phyloP scores from a whole-genome alignment of 2,888 invertebrate genomes.

The Netelia melanura region DNA sequence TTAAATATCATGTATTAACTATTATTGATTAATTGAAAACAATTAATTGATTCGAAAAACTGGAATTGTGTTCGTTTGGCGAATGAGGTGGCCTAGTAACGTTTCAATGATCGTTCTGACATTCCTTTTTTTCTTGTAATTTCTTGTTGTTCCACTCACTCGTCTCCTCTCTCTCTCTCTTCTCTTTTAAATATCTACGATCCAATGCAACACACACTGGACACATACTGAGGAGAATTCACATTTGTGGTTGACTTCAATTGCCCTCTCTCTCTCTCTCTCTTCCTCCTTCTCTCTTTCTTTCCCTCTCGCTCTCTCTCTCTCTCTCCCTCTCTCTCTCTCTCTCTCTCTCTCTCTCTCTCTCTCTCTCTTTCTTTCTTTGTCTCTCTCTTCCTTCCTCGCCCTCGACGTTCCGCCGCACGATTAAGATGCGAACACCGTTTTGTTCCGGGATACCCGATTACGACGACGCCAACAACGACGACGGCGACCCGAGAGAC shows the following conservation, averaged over 20 bases:
- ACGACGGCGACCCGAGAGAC: neutral
- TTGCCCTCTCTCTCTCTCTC: neutral
- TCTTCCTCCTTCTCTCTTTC: too few relatives aligned
- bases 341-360: too few relatives aligned
- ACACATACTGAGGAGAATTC: neutral
- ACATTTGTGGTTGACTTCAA: neutral
- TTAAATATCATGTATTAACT: too few relatives aligned
- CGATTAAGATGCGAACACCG: conserved; percentile 68
- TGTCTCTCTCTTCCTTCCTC: too few relatives aligned
- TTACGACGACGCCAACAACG: conserved; percentile 39
- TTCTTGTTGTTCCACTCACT: neutral
- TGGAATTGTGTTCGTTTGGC: conserved; percentile 69
- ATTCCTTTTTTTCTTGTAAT: neutral
- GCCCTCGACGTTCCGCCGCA: neutral
- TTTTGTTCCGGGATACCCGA: conserved; percentile 35
- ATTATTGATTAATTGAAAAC: too few relatives aligned
- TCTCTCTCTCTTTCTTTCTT: too few relatives aligned
- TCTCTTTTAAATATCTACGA: neutral
- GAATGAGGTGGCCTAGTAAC: conserved; percentile 71
- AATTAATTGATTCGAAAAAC: neutral
- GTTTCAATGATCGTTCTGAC: conserved; percentile 1
- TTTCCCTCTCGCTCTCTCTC: too few relatives aligned
- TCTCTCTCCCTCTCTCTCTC: too few relatives aligned
- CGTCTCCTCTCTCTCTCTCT: neutral
- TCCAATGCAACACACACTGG: neutral